Conservation (phyloP, 2,888 invertebrate species). For the Trissolcus brochymenae region DNA sequence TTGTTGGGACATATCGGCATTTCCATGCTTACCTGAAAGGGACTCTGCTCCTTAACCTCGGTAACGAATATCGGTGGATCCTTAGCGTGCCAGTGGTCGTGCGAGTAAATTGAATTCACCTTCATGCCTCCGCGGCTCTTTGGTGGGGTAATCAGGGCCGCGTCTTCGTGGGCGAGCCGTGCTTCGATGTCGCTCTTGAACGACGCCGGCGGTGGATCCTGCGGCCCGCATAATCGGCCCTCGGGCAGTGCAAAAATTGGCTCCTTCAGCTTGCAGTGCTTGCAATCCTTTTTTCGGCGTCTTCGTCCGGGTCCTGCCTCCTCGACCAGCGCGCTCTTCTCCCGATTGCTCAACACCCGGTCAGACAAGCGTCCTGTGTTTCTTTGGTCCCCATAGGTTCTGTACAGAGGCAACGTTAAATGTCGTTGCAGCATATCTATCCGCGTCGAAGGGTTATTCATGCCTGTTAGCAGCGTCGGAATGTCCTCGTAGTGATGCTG, state of each 20-base stretch:
- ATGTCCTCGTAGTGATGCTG: slow-evolving; percentile 73
- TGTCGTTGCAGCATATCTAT: slow-evolving; percentile 64
- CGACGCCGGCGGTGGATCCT: slow-evolving; percentile 59
- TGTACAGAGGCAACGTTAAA: slow-evolving; percentile 67
- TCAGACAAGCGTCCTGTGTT: slow-evolving; percentile 62
- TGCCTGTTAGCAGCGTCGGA: slow-evolving; percentile 19
- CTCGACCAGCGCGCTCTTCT: slow-evolving; percentile 47
- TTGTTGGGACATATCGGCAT: slow-evolving; percentile 45
- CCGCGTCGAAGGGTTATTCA: slow-evolving; percentile 12
- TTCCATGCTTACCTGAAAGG: slow-evolving; percentile 69
- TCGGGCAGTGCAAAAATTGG: slow-evolving; percentile 57
- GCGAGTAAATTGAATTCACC: slow-evolving; percentile 74
- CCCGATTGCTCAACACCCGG: slow-evolving; percentile 63
- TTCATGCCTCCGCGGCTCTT: slow-evolving; percentile 69
- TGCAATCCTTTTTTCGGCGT: slow-evolving; percentile 72
- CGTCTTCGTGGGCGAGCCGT: slow-evolving; percentile 64
- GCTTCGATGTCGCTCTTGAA: slow-evolving; percentile 63
- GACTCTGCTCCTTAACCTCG: slow-evolving; percentile 67
- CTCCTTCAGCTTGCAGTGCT: slow-evolving; percentile 66
- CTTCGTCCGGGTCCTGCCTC: slow-evolving; percentile 61
- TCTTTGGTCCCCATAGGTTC: slow-evolving; percentile 58
- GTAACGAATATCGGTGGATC: slow-evolving; percentile 68
- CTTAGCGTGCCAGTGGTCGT: slow-evolving; percentile 71
- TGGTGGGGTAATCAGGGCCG: slow-evolving; percentile 63
- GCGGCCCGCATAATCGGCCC: slow-evolving; percentile 39